Conservation (phyloP, 2,797 vertebrate species). For the Arnoldichthys spilopterus region DNA sequence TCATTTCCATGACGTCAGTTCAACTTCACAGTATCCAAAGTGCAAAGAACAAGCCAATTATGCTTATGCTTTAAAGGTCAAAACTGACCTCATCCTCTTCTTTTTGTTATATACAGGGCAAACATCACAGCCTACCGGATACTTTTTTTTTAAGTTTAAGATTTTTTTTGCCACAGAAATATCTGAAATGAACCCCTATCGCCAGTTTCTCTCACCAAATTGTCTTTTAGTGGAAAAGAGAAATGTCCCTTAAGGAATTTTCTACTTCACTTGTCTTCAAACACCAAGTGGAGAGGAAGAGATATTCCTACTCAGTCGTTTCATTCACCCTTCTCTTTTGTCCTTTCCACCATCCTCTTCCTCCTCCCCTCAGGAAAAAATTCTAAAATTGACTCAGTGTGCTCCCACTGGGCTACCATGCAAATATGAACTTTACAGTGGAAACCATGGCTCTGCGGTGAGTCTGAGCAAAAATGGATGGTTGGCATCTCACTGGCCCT, state of each 20-base stretch:
- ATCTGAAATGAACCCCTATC: neutral
- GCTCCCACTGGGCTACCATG: constrained; percentile 64
- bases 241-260: neutral
- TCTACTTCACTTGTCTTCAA: neutral
- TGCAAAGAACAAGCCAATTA: too few species aligned
- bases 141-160: neutral
- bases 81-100: too few species aligned
- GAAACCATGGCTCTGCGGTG: constrained; percentile 49
- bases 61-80: too few species aligned
- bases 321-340: constrained; percentile 8
- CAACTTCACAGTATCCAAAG: too few species aligned
- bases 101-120: neutral
- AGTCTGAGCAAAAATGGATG: constrained; percentile 60
- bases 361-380: constrained; percentile 16
- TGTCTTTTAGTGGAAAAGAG: neutral
- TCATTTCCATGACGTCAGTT: too few species aligned
- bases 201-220: neutral
- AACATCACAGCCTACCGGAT: neutral
- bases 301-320: neutral
- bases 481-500: constrained; percentile 56
- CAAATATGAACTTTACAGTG: constrained; percentile 74
- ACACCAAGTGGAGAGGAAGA: neutral
- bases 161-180: neutral
- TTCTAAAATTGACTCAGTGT: constrained; percentile 12
- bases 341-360: constrained; percentile 18